A percentile compares a stretch with the other conserved stretches of the same genome.
These are phyloP conservation scores for Reticulitermes lucifugus DNA, from an alignment of 2,888 invertebrate species.

Conservation along the genomic window DNA sequence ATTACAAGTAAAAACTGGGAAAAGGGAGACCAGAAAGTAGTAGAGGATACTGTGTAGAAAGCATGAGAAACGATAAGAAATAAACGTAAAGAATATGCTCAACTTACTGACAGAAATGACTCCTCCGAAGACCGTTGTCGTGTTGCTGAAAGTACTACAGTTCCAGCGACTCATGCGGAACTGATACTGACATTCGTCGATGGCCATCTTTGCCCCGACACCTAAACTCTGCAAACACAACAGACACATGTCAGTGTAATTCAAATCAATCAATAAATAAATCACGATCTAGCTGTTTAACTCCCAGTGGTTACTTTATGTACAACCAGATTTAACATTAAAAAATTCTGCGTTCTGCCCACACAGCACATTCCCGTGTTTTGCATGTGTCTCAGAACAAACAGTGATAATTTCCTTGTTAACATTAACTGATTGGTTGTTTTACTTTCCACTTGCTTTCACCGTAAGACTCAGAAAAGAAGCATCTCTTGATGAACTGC, in stretches of 20 bases:
- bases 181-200: constrained; percentile 92
- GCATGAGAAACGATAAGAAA: not conserved
- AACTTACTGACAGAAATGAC: constrained; percentile 87
- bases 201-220: constrained; percentile 84
- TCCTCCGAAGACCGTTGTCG: constrained; percentile 85
- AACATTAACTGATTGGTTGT: too few species aligned
- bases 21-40: not conserved
- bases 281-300: too few species aligned
- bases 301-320: too few species aligned
- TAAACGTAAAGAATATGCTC: not conserved
- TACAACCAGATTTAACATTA: too few species aligned
- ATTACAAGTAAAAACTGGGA: not conserved
- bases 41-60: not conserved
- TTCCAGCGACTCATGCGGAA: constrained; percentile 91
- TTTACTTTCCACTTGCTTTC: too few species aligned
- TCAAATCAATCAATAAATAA: too few species aligned
- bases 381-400: too few species aligned
- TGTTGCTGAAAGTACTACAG: constrained; percentile 83
- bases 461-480: too few species aligned
- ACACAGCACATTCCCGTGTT: too few species aligned
- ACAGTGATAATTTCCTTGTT: too few species aligned
- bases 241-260: not conserved
- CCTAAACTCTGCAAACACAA: constrained; percentile 75
- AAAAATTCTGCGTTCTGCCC: too few species aligned
- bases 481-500: too few species aligned